These are phyloP conservation scores for Hylaeus anthracinus DNA, from an alignment of 1,140 invertebrate genomes.

Conservation along the genomic window DNA sequence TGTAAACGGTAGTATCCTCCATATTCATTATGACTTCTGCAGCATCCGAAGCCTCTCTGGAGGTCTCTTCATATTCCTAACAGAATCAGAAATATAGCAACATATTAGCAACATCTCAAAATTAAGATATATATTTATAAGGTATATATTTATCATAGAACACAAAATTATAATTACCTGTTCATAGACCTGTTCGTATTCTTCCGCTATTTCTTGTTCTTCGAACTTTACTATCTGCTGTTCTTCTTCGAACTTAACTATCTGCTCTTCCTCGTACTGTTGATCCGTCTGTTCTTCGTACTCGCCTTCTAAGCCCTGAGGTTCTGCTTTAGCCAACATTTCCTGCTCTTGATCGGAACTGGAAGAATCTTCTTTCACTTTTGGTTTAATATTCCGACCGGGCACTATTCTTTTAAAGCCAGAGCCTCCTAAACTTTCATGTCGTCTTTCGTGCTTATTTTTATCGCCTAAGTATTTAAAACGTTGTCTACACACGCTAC, in stretches of 20 bases:
- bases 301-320: slow-evolving; percentile 52
- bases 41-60: slow-evolving; percentile 73
- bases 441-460: slow-evolving; percentile 78
- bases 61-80: slow-evolving; percentile 77
- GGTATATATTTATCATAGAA: not conserved
- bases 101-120: not conserved
- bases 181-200: slow-evolving; percentile 70
- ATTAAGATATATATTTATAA: too few relatives aligned
- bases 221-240: slow-evolving; percentile 72
- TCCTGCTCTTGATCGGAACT: slow-evolving; percentile 69
- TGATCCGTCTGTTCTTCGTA: slow-evolving; percentile 51
- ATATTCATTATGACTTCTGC: slow-evolving; percentile 76
- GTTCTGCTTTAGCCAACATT: slow-evolving; percentile 18
- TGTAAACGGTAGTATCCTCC: slow-evolving; percentile 76
- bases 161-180: slow-evolving; percentile 59
- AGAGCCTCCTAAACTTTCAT: slow-evolving; percentile 76
- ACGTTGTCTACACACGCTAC: slow-evolving; percentile 97
- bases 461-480: slow-evolving; percentile 94
- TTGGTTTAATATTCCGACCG: slow-evolving; percentile 68
- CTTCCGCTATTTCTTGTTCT: slow-evolving; percentile 58
- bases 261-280: slow-evolving; percentile 59
- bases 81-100: slow-evolving; percentile 10
- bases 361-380: slow-evolving; percentile 61
- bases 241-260: slow-evolving; percentile 65
- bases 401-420: slow-evolving; percentile 78